Evolutionary conservation across 2,113 vertebrate genomes (phyloP), one percentile per base, ranked within the genome.

Genomic region (Trinectes maculatus): DNA sequence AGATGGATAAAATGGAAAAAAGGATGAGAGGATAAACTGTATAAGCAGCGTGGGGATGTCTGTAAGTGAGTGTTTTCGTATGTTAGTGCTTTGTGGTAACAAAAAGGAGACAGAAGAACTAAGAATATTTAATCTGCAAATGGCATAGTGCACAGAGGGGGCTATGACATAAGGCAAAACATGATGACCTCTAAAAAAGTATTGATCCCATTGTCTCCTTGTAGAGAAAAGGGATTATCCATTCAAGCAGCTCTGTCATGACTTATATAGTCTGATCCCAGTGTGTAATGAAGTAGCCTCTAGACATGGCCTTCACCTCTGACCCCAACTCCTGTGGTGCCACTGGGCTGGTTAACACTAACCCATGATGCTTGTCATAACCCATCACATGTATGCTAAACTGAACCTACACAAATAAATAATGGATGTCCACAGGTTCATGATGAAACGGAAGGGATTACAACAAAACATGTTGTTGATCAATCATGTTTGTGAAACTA

Each of bases 1-100:
- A 83, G 83, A 88, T 89, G 66, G 54, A 74, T 88, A 82, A 84
- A 85, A 85, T 89, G 86, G 88, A 77, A 85, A 74, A 84, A 31
- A 7, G 48, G 26, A 89, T 85, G 51, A 77, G 49, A 77, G 61
- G 80, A 71, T 67, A 49, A 79, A 47, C 34, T 72, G n/a, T n/a
- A 52, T 55, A 52, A 43, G 39, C n/a, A 48, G 54, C 48, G 10
- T 44, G 24, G 21, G 51, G 18, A 65, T 57, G 64, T 64, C 22
- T 56, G 42, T 6, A 34, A 8, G 15, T 22, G 21, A 33, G 25
- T 44, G 3, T 58, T 57, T 62, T 34, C 18, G 25, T 21, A 25
- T 29, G 39, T 42, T 44, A 42, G 8, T 33, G 39, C 49, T 71
- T 60, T 52, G 26, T 9, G 6, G n/a, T n/a, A n/a, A n/a, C n/a